Base-by-base conservation (phyloP, 2,888 invertebrate species). In the Euplexia lucipara region DNA sequence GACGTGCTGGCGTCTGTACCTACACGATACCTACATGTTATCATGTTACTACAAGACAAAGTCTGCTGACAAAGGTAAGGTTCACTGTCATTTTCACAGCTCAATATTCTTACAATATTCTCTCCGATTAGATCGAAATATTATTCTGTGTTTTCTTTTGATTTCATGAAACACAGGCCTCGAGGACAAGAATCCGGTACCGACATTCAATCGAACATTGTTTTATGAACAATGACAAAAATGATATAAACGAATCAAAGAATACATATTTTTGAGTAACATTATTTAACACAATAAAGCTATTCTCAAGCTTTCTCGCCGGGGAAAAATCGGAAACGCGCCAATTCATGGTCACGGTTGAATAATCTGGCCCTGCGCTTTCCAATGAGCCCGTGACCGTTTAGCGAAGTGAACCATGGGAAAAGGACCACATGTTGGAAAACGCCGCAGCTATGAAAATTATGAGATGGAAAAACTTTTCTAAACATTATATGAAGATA, bases 291-390 rank as follows among this genome's bases (percentile, higher is more conserved):
- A 42, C 12, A 69, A 39, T 35, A 48, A 16, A 32, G 32, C 42
- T 75, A 67, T 75, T 69, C 73, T 42, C 69, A 69, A 32, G 42
- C 42, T 48, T 45, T 22, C 18, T 7, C 9, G 14, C 42, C 14
- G n/a, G 30, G 22, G 30, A 47, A 47, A 51, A 57, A 69, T 69
- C 48, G 58, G 69, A 75, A 75, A 67, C 45, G 75, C 30, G 77
- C 71, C 77, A 48, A 76, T 70, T 70, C 77, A 76, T 76, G 71
- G 52, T 62, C 73, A 71, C 49, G 78, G 44, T 54, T 71, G 70
- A 71, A 71, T 77, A 77, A 77, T 45, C 53, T 54, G 44, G 53
- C 39, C 52, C 18, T 54, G 41, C 35, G 78, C 49, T 71, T 77
- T 71, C 48, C 53, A 61, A 54, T 60, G 70, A 63, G 44, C 64